A percentile compares a stretch with the other conserved stretches of the same genome.
Evolutionary conservation across 2,888 invertebrate genomes (phyloP).

Genomic region (Scaptomyza reducta): DNA sequence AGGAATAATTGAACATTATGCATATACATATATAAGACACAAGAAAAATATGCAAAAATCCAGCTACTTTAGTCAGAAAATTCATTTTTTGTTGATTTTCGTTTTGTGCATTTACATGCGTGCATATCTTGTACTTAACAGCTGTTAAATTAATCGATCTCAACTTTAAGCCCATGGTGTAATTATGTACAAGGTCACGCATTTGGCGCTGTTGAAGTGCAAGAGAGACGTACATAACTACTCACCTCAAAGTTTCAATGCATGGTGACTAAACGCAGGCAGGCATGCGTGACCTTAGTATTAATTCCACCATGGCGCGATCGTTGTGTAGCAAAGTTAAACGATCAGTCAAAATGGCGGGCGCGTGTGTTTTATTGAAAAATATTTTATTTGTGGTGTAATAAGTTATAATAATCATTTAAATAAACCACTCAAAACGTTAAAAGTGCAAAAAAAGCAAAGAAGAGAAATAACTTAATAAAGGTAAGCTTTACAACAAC

Average conservation of each 20-base stretch:
- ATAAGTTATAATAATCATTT: not conserved
- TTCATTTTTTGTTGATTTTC: not conserved
- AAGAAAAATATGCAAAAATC: not conserved
- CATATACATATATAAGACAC: no score
- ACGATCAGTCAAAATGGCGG: slow-evolving; percentile 3
- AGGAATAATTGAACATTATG: not conserved
- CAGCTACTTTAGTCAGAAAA: not conserved
- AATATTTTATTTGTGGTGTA: not conserved
- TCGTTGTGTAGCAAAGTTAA: not conserved
- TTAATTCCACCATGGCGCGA: not conserved
- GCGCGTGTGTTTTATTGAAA: not conserved
- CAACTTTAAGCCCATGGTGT: not conserved
- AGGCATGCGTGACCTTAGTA: not conserved
- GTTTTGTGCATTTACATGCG: not conserved
- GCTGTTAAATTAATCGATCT: no score
- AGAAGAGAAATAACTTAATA: not conserved
- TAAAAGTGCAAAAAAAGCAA: not conserved
- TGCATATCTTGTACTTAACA: not conserved
- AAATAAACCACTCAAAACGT: not conserved
- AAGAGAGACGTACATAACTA: not conserved
- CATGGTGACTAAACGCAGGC: no score
- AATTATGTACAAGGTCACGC: not conserved
- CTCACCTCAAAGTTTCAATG: no score
- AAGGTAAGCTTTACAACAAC: not conserved
- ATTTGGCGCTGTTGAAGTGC: not conserved